Percentiles rank a stretch among this genome's conserved stretches.
Conservation (phyloP, 2,888 invertebrate species). For the Odontocerum albicorne region DNA sequence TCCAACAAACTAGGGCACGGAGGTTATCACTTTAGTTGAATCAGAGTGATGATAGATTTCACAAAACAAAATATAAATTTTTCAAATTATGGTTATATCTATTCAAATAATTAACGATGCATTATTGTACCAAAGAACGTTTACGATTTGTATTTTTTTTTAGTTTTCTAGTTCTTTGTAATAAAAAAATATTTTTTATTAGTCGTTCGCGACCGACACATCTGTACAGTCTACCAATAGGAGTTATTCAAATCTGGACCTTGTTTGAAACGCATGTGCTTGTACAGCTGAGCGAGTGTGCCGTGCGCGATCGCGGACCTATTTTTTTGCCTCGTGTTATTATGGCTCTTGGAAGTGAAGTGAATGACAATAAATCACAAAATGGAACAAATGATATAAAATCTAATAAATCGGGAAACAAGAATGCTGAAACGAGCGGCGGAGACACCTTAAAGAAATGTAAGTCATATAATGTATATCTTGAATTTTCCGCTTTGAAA, state of each 20-base stretch:
- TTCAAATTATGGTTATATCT: too few species aligned
- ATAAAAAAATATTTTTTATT: too few species aligned
- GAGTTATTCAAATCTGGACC: constrained; percentile 52
- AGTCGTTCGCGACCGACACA: too few species aligned
- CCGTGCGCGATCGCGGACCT: constrained; percentile 53
- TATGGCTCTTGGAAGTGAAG: constrained; percentile 62
- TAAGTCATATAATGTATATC: constrained; percentile 46
- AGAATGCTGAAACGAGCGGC: constrained; percentile 50
- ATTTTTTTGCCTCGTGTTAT: constrained; percentile 58
- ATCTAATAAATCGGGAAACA: constrained; percentile 52
- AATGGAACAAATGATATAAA: constrained; percentile 55
- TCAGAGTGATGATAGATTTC: too few species aligned
- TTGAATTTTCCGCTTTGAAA: constrained; percentile 33
- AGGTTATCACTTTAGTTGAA: too few species aligned
- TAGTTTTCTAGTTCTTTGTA: too few species aligned
- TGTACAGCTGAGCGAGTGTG: constrained; percentile 53
- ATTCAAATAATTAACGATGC: too few species aligned
- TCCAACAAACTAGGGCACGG: too few species aligned
- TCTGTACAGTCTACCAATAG: constrained; percentile 24
- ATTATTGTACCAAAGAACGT: too few species aligned
- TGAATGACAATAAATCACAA: constrained; percentile 57
- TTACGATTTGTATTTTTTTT: constrained; percentile 8
- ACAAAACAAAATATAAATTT: too few species aligned
- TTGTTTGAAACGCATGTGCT: constrained; percentile 56
- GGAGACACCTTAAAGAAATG: constrained; percentile 54